phyloP scores from a whole-genome alignment of 2,113 vertebrate species.

The Thryonomys swinderianus region DNA sequence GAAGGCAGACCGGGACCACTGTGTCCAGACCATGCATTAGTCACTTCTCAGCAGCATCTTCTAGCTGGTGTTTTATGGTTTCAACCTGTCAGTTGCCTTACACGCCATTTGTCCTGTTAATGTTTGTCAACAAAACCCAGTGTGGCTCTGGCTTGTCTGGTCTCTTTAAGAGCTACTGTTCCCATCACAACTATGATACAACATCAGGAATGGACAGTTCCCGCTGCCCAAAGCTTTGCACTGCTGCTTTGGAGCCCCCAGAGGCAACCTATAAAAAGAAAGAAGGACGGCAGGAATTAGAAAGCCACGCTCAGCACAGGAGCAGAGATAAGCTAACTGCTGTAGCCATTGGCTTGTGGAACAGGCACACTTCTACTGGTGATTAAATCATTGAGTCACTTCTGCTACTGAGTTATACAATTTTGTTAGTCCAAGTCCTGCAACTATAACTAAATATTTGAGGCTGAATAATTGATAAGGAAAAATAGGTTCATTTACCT shows the following conservation, averaged over 20 bases:
- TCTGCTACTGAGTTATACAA: not conserved
- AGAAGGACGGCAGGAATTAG: fast-evolving
- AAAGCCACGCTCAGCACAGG: fast-evolving
- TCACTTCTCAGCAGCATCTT: too few species aligned
- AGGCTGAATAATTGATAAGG: not conserved
- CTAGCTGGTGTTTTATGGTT: fast-evolving
- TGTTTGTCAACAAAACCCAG: not conserved
- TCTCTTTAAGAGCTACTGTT: not conserved
- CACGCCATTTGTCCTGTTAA: not conserved
- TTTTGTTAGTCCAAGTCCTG: not conserved
- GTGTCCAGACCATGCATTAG: fast-evolving
- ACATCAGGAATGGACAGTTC: not conserved
- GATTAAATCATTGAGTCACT: not conserved
- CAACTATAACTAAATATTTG: not conserved
- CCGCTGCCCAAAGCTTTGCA: fast-evolving
- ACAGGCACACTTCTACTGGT: fast-evolving
- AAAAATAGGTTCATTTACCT: not conserved
- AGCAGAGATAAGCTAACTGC: fast-evolving
- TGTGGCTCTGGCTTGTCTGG: too few species aligned
- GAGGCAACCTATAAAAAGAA: not conserved
- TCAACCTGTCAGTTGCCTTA: fast-evolving
- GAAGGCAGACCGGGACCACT: fast-evolving
- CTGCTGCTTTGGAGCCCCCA: not conserved
- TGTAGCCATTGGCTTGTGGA: fast-evolving
- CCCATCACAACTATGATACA: too few species aligned